Conservation (phyloP, 2,113 vertebrate species). For the Centrocercus urophasianus region DNA sequence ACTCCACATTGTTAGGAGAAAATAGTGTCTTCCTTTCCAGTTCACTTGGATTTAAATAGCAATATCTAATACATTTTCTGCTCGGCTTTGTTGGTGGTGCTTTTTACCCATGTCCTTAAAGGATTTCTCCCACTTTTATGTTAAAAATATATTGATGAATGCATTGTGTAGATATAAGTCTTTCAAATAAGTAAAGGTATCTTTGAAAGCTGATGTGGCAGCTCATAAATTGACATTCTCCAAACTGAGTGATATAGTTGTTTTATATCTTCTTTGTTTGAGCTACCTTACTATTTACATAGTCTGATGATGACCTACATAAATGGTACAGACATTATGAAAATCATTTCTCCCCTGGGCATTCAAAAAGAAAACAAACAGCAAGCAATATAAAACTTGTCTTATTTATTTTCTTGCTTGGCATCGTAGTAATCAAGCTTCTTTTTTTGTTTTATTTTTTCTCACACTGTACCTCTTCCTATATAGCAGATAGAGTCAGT, state of each 20-base stretch:
- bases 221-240: neutral
- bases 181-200: neutral
- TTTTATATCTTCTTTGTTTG: neutral
- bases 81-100: neutral
- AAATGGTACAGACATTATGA: neutral
- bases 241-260: neutral
- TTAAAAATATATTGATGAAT: neutral
- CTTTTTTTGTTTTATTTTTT: neutral
- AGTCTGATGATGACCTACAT: neutral
- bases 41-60: neutral
- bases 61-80: neutral
- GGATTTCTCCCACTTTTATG: neutral
- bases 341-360: neutral
- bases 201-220: neutral
- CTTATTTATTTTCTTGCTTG: conserved; percentile 12
- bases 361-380: conserved; percentile 11
- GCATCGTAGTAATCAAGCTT: neutral
- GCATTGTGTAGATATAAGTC: neutral
- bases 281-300: neutral
- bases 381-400: neutral
- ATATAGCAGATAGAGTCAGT: neutral
- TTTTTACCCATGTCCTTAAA: neutral
- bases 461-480: neutral
- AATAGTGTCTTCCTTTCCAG: neutral
- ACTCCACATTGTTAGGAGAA: neutral